These are phyloP conservation scores for Plutomurus gul DNA, from an alignment of 1,140 invertebrate species.

Conservation along the genomic window DNA sequence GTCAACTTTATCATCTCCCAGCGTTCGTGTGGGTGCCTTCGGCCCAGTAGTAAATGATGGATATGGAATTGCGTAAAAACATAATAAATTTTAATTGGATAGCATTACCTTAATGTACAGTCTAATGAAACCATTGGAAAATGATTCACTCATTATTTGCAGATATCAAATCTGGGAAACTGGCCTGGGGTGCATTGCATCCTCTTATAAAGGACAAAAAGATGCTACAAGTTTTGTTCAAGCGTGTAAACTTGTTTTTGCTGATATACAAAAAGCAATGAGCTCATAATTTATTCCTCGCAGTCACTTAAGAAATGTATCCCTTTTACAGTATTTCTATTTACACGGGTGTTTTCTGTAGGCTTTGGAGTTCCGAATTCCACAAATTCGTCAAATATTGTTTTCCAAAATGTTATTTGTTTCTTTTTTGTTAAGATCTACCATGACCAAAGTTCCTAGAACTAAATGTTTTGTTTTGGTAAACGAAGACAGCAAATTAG, in stretches of 20 bases:
- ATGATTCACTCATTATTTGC: neutral
- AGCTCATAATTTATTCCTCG: too few species aligned
- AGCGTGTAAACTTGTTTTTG: slow-evolving; percentile 42
- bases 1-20: slow-evolving; percentile 87
- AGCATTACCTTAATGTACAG: neutral
- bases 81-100: neutral
- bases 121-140: neutral
- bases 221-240: slow-evolving; percentile 43
- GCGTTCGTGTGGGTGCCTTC: slow-evolving; percentile 88
- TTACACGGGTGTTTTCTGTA: too few species aligned
- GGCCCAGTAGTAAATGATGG: slow-evolving; percentile 89
- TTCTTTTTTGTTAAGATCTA: too few species aligned
- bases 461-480: too few species aligned
- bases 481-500: too few species aligned
- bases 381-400: too few species aligned
- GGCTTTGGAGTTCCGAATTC: too few species aligned
- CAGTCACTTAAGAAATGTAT: too few species aligned
- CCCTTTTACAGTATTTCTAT: too few species aligned
- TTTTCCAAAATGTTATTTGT: too few species aligned
- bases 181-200: slow-evolving; percentile 44
- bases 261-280: slow-evolving; percentile 44
- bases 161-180: slow-evolving; percentile 54
- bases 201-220: slow-evolving; percentile 45
- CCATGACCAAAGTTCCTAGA: too few species aligned
- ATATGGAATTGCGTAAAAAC: slow-evolving; percentile 80